phyloP scores from a whole-genome alignment of 2,888 invertebrate species.

The Protophormia terraenovae region DNA sequence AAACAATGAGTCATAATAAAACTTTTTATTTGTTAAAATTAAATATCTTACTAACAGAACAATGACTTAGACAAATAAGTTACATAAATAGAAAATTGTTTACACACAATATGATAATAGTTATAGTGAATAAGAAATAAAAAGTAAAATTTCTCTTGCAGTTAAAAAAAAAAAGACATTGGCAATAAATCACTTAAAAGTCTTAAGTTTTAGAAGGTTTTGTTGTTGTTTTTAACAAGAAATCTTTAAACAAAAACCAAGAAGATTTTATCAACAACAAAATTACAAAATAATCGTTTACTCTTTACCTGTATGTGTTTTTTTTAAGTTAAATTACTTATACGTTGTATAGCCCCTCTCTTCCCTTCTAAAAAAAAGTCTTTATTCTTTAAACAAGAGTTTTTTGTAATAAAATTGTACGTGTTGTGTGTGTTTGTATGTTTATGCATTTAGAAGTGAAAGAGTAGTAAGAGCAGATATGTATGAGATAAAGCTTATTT shows the following conservation, averaged over 20 bases:
- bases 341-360: neutral
- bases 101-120: neutral
- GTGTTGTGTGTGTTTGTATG: neutral
- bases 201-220: too few species aligned
- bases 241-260: neutral
- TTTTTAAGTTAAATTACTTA: neutral
- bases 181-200: conserved; percentile 3
- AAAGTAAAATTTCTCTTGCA: conserved; percentile 33
- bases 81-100: neutral
- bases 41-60: neutral
- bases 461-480: neutral
- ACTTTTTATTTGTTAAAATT: neutral
- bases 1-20: neutral
- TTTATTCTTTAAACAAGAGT: neutral
- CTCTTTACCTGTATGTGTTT: neutral
- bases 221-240: too few species aligned
- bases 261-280: conserved; percentile 7
- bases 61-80: neutral
- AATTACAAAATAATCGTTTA: conserved; percentile 23
- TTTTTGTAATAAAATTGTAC: too few species aligned
- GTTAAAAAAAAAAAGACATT: neutral
- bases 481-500: neutral
- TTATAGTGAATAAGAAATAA: neutral
- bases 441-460: neutral
- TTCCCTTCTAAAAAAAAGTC: neutral